Conservation (phyloP, 2,888 invertebrate genomes). For the Hydriomena furcata region DNA sequence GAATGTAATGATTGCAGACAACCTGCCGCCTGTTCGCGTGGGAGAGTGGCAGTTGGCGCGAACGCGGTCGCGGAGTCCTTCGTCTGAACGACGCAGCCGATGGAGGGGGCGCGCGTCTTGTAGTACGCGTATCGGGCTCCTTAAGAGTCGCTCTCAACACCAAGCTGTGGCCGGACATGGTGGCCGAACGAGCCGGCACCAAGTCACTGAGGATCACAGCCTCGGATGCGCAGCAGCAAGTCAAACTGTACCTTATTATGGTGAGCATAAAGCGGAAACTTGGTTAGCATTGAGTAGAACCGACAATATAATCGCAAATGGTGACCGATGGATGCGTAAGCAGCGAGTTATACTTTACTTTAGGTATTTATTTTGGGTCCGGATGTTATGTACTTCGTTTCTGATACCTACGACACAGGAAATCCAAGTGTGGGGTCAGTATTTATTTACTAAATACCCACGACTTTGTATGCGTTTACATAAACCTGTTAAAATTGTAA, state of each 20-base stretch:
- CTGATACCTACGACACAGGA: too few relatives aligned
- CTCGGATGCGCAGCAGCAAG: slow-evolving; percentile 90
- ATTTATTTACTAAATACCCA: too few relatives aligned
- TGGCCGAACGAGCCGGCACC: slow-evolving; percentile 92
- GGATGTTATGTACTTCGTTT: too few relatives aligned
- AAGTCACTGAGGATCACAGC: slow-evolving; percentile 95
- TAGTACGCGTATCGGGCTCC: slow-evolving; percentile 95
- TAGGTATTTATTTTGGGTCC: too few relatives aligned
- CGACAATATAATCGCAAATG: too few relatives aligned
- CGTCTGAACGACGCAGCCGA: slow-evolving; percentile 91
- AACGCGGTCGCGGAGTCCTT: slow-evolving; percentile 94
- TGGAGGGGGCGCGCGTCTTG: slow-evolving; percentile 85
- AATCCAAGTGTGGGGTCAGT: too few relatives aligned
- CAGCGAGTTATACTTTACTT: not conserved
- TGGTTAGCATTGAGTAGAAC: not conserved
- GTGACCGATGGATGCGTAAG: not conserved
- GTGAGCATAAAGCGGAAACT: slow-evolving; percentile 64
- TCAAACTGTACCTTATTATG: slow-evolving; percentile 94
- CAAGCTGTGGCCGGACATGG: slow-evolving; percentile 97
- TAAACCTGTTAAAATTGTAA: too few relatives aligned
- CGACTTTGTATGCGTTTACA: too few relatives aligned
- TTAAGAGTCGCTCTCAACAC: slow-evolving; percentile 95
- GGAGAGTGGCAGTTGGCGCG: slow-evolving; percentile 94
- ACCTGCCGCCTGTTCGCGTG: slow-evolving; percentile 95
- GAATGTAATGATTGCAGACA: slow-evolving; percentile 70